These are phyloP conservation scores for Actenoides lindsayi DNA, from an alignment of 2,113 vertebrate species.

Conservation along the genomic window DNA sequence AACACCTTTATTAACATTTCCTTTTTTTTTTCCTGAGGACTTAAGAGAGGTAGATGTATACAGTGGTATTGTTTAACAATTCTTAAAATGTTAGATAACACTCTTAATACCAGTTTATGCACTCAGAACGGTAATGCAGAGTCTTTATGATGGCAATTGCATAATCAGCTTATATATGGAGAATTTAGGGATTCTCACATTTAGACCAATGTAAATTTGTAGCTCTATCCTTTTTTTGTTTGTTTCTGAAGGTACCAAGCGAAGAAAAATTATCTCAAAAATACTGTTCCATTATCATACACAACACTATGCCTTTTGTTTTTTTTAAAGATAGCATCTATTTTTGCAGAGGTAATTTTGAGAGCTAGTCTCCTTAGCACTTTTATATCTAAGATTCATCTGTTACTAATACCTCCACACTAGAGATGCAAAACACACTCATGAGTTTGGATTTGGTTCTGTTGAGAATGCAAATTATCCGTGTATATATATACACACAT, in stretches of 20 bases:
- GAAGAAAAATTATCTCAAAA: neutral
- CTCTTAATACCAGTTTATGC: neutral
- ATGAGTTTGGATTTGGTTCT: neutral
- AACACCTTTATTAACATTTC: neutral
- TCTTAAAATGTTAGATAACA: neutral
- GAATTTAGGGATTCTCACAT: neutral
- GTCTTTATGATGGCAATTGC: neutral
- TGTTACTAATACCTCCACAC: neutral
- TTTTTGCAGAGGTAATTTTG: neutral
- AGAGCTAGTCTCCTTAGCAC: neutral
- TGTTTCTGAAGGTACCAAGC: neutral
- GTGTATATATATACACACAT: neutral
- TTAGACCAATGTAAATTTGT: neutral
- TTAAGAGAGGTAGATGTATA: neutral
- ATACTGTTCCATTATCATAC: neutral
- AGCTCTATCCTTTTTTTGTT: neutral
- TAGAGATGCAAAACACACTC: neutral
- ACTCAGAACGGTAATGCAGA: neutral
- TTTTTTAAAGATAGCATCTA: neutral
- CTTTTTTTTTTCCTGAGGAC: neutral
- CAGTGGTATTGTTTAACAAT: neutral
- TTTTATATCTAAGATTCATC: neutral
- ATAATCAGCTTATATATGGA: neutral
- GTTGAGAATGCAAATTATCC: neutral
- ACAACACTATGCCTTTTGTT: neutral